Evolutionary conservation across 2,113 vertebrate genomes (phyloP).

Genomic region (Oreochromis spilurus): DNA sequence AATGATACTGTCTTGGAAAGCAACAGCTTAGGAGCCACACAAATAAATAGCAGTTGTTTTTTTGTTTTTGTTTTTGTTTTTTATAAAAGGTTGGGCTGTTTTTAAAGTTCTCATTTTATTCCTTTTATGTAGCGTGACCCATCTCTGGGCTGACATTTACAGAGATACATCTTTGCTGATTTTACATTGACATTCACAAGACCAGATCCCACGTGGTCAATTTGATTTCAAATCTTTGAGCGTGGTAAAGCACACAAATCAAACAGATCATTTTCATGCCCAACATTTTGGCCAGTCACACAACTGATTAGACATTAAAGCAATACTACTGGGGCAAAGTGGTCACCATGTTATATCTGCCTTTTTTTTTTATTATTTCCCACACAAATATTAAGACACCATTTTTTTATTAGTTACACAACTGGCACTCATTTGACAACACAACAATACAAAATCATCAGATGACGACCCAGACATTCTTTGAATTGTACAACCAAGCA

Average conservation of each 20-base stretch:
- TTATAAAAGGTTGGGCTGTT: neutral
- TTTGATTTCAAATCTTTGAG: neutral
- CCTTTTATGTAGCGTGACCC: constrained; percentile 1
- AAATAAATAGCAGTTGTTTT: constrained; percentile 37
- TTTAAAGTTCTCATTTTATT: constrained; percentile 36
- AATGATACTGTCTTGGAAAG: neutral
- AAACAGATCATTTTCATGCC: neutral
- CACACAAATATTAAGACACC: constrained; percentile 72
- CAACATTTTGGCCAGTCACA: constrained; percentile 16
- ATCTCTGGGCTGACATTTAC: constrained; percentile 36
- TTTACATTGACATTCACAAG: constrained; percentile 12
- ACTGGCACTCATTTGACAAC: constrained; percentile 70
- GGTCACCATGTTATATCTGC: constrained; percentile 46
- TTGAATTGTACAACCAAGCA: constrained; percentile 66
- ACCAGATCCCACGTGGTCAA: neutral
- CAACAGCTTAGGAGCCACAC: neutral
- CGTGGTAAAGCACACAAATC: neutral
- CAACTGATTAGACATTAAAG: constrained; percentile 40
- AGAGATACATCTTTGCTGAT: constrained; percentile 23
- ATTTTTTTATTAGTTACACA: constrained; percentile 54
- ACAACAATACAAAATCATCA: constrained; percentile 72
- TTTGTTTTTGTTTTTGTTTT: neutral
- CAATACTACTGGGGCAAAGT: constrained; percentile 18
- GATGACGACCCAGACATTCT: constrained; percentile 71
- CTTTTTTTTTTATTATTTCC: constrained; percentile 58